Conservation (phyloP, 2,888 invertebrate genomes). For the Ophioninae sp. region DNA sequence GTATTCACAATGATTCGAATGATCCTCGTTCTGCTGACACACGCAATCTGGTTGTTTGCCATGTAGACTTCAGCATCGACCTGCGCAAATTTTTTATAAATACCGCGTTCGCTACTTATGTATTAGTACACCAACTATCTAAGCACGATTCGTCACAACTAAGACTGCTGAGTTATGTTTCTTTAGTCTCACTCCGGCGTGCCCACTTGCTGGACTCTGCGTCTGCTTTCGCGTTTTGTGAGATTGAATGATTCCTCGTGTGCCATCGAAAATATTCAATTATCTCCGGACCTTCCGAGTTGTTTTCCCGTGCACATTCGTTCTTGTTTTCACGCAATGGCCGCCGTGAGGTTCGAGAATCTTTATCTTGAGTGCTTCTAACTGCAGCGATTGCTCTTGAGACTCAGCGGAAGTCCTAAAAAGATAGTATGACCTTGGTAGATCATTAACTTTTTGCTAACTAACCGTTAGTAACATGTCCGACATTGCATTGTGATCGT, state of each 20-base stretch:
- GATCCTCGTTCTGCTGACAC: background rate
- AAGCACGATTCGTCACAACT: background rate
- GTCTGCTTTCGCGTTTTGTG: constrained; percentile 10
- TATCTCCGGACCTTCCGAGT: constrained; percentile 28
- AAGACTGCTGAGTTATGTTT: background rate
- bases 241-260: background rate
- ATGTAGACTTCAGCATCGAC: background rate
- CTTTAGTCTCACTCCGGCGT: background rate
- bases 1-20: background rate
- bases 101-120: background rate
- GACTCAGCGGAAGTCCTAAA: constrained; percentile 38
- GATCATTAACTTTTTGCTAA: constrained; percentile 3
- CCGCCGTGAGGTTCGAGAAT: constrained; percentile 42
- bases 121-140: background rate
- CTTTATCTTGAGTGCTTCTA: constrained; percentile 38
- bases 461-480: constrained; percentile 11
- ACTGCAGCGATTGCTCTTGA: constrained; percentile 29
- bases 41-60: background rate
- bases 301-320: background rate
- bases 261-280: constrained; percentile 32
- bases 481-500: no score
- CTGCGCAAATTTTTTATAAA: background rate
- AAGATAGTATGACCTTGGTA: constrained; percentile 23
- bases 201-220: background rate
- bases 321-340: background rate